Percentiles rank a stretch among this genome's conserved stretches.
Conservation (phyloP, 2,888 invertebrate genomes). For the Napeogenes inachia region DNA sequence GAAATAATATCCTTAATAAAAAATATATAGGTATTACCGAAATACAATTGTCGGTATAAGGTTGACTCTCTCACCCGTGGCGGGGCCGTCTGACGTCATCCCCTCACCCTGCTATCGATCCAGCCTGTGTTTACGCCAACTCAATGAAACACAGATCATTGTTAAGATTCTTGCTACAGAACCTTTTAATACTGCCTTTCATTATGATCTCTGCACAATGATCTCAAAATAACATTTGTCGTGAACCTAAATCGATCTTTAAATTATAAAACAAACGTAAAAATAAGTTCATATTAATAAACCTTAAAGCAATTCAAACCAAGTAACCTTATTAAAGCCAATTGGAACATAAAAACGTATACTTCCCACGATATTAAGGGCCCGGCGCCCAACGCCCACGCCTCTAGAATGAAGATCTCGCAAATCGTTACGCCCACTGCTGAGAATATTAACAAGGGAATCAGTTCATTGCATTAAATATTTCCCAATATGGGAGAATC, state of each 20-base stretch:
- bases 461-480: too few relatives aligned
- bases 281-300: too few relatives aligned
- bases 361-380: slow-evolving; percentile 1
- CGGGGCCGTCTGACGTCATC: slow-evolving; percentile 27
- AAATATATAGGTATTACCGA: too few relatives aligned
- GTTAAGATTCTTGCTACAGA: not conserved
- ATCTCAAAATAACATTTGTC: not conserved
- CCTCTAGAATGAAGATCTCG: not conserved
- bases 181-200: not conserved
- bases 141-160: slow-evolving; percentile 6
- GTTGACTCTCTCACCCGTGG: slow-evolving; percentile 3
- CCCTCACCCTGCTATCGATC: slow-evolving; percentile 6
- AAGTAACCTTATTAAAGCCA: too few relatives aligned
- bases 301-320: too few relatives aligned
- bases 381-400: not conserved
- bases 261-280: too few relatives aligned
- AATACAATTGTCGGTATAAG: not conserved
- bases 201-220: not conserved
- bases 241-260: too few relatives aligned
- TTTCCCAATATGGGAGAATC: too few relatives aligned
- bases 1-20: too few relatives aligned
- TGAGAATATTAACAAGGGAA: not conserved
- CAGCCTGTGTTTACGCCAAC: not conserved
- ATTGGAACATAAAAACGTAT: not conserved
- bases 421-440: not conserved